Percentiles rank a stretch among this genome's conserved stretches.
Conservation (phyloP, 2,888 invertebrate genomes). For the Pimpla rufipes region DNA sequence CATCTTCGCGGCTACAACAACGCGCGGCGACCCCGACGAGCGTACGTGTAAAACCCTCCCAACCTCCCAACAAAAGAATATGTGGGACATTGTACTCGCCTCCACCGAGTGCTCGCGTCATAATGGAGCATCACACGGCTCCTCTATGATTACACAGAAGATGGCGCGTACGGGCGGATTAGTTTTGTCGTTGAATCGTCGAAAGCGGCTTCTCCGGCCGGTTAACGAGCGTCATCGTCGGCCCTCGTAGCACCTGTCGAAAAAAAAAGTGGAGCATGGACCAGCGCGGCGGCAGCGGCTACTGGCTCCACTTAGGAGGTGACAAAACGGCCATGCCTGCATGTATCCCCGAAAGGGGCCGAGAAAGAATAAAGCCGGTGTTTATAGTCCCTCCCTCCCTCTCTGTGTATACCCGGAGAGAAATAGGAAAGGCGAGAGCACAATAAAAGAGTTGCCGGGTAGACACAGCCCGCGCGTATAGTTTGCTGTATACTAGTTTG, state of each 20-base stretch:
- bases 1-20: background rate
- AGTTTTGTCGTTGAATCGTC: conserved; percentile 52
- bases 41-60: background rate
- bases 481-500: conserved; percentile 54
- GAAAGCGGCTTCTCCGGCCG: conserved; percentile 42
- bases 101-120: background rate
- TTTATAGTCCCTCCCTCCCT: conserved; percentile 37
- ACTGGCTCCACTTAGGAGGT: conserved; percentile 37
- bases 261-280: conserved; percentile 57
- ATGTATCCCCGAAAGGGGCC: conserved; percentile 28
- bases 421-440: conserved; percentile 42
- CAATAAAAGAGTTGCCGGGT: conserved; percentile 37
- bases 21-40: background rate
- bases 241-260: conserved; percentile 53
- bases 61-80: conserved; percentile 32
- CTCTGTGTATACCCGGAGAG: conserved; percentile 19
- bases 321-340: conserved; percentile 50
- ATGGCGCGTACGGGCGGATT: conserved; percentile 42
- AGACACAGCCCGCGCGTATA: conserved; percentile 8
- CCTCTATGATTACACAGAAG: conserved; percentile 49
- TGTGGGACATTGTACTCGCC: conserved; percentile 6
- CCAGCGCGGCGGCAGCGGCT: too few species aligned
- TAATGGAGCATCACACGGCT: conserved; percentile 12
- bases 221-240: conserved; percentile 62
- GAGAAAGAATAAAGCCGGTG: conserved; percentile 47